Percentiles rank a stretch among this genome's conserved stretches.
Conservation (phyloP, 2,888 invertebrate genomes). For the Drosophila subsilvestris region DNA sequence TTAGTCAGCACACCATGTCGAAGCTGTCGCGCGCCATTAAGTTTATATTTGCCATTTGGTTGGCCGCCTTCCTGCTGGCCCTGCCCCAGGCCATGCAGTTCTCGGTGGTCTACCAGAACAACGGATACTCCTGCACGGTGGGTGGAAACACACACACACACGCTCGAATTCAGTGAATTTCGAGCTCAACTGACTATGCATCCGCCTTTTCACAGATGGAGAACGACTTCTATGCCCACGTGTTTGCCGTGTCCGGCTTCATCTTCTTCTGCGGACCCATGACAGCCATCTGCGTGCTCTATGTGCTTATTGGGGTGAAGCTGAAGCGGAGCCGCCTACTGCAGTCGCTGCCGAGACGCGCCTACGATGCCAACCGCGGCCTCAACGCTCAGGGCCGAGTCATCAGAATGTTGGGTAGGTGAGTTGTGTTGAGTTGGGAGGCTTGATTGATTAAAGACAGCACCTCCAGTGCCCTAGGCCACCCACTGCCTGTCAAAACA, state of each 20-base stretch:
- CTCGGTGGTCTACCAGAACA: constrained; percentile 80
- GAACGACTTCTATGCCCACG: constrained; percentile 86
- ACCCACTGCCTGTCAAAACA: constrained; percentile 30
- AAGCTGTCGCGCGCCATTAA: constrained; percentile 93
- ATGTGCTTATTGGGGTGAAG: constrained; percentile 90
- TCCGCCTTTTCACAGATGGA: constrained; percentile 75
- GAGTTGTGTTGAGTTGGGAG: constrained; percentile 42
- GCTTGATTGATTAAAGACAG: constrained; percentile 63
- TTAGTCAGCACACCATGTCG: constrained; percentile 91
- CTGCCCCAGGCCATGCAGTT: constrained; percentile 88
- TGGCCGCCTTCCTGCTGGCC: constrained; percentile 89
- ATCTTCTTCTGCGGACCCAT: constrained; percentile 94
- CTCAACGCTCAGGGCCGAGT: constrained; percentile 88
- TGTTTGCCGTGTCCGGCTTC: constrained; percentile 91
- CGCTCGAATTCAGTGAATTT: not conserved
- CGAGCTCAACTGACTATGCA: not conserved
- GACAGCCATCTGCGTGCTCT: constrained; percentile 93
- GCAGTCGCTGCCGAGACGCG: constrained; percentile 86
- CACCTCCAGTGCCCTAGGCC: not conserved
- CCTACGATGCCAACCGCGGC: constrained; percentile 84
- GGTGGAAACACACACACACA: constrained; percentile 43
- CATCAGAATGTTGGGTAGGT: constrained; percentile 92
- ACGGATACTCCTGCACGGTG: constrained; percentile 83
- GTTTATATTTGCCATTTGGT: constrained; percentile 92
- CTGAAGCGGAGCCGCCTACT: constrained; percentile 87